Evolutionary conservation across 2,797 vertebrate species (phyloP).

Genomic region (Acrossocheilus fasciatus): DNA sequence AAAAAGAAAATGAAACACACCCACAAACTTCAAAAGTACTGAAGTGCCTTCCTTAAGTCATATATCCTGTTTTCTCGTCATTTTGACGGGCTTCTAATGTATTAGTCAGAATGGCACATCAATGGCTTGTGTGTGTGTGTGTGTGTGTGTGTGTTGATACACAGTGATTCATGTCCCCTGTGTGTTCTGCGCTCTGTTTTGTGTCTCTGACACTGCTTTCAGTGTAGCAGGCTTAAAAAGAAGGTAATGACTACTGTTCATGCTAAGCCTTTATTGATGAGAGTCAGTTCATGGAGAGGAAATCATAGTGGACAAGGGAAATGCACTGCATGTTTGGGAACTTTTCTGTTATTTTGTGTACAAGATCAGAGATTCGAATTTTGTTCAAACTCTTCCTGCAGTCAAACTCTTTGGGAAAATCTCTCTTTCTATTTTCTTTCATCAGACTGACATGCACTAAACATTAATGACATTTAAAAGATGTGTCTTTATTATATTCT

Average conservation of each 20-base stretch:
- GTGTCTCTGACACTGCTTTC: constrained; percentile 70
- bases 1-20: constrained; percentile 56
- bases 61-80: constrained; percentile 58
- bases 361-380: not conserved
- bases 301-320: constrained; percentile 2
- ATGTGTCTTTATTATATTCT: not conserved
- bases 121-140: constrained; percentile 56
- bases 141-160: constrained; percentile 70
- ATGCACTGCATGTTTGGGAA: not conserved
- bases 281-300: constrained; percentile 19
- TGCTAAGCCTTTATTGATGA: constrained; percentile 47
- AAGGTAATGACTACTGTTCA: constrained; percentile 46
- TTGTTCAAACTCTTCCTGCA: not conserved
- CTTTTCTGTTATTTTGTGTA: not conserved
- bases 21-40: constrained; percentile 65
- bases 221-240: constrained; percentile 47
- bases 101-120: constrained; percentile 53
- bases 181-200: constrained; percentile 69
- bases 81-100: constrained; percentile 51
- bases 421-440: not conserved
- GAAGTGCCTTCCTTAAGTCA: constrained; percentile 58
- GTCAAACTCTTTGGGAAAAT: not conserved
- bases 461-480: not conserved
- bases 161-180: constrained; percentile 63
- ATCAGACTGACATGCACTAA: not conserved